phyloP scores from a whole-genome alignment of 1,140 invertebrate genomes.

The Trichonephila clavata region DNA sequence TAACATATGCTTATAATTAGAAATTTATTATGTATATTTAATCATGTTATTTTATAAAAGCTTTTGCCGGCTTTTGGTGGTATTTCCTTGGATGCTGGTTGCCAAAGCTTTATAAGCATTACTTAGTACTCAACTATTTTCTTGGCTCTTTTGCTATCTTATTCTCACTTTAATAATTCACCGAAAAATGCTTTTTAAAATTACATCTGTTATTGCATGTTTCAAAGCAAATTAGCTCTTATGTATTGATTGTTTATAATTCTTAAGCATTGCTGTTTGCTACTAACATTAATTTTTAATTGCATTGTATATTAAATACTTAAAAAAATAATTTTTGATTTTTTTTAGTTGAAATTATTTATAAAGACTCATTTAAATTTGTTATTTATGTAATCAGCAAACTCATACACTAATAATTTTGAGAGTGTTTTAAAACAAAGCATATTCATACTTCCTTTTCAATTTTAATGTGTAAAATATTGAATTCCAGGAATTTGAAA shows the following conservation, averaged over 20 bases:
- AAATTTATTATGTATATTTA: background rate
- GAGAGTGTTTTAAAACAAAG: too few species aligned
- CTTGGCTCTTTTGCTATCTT: background rate
- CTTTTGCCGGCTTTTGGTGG: conserved; percentile 60
- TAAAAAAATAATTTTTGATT: too few species aligned
- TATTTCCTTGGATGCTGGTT: conserved; percentile 71
- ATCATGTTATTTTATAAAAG: background rate
- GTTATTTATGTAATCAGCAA: too few species aligned
- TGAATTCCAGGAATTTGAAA: too few species aligned
- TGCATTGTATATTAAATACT: too few species aligned
- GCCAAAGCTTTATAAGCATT: conserved; percentile 30
- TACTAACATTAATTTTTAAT: too few species aligned
- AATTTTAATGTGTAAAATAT: too few species aligned
- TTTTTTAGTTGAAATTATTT: too few species aligned
- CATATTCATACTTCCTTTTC: too few species aligned
- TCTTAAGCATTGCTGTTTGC: too few species aligned
- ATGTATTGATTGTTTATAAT: background rate
- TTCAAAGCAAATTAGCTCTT: background rate
- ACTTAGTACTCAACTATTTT: background rate
- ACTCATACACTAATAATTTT: too few species aligned
- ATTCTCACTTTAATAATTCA: background rate
- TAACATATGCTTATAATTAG: background rate
- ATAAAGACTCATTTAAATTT: too few species aligned
- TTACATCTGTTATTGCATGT: background rate
- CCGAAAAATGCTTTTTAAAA: background rate